Base-by-base conservation (phyloP, 2,113 vertebrate species). In the Pseudopodoces humilis region DNA sequence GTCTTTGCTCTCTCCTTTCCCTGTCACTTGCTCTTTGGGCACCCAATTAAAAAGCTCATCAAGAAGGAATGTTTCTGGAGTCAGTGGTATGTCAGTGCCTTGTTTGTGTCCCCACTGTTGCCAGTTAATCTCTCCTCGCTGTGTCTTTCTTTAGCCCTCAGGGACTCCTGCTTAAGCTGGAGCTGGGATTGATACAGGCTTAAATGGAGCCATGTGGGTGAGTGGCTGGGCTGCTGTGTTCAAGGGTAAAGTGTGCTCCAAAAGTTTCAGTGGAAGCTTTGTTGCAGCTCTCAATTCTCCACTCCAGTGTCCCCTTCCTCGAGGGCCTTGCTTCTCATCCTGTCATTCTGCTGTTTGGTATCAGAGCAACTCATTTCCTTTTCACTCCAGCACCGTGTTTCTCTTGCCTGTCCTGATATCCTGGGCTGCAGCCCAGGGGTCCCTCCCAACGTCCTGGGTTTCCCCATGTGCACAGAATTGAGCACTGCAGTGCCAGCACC, bases 1-100 rank as follows among this genome's bases (percentile, higher is more conserved):
- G 68, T 31, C 68, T 50, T 39, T 47, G 44, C 72, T 46, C 47
- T 71, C 44, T 81, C 7, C 1, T 86, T 70, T 58, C 55, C n/a
- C 59, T 27, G 9, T 46, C 84, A 12, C n/a, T 72, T 60, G 75
- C n/a, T 91, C 59, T 72, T 65, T 21, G 59, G 71, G 56, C 44
- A 67, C 23, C 49, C 62, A 88, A 24, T 94, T 95, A 85, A 80
- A 64, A 87, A 87, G 59, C 87, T 95, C 87, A 85, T 92, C 67
- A 62, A 69, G 91, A 55, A 83, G 4, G 92, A 85, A 79, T 95
- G 75, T 53, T 65, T 53, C 59, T 58, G 67, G 56, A 85, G 94
- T 78, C 86, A 3, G n/a, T 64, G 64, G 20, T 71, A 17, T 83
- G 77, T 37, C n/a, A 14, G 9, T 55, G 39, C 70, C 85, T 64